These are phyloP conservation scores for Julus scanicus DNA, from an alignment of 2,888 invertebrate genomes.

Conservation along the genomic window DNA sequence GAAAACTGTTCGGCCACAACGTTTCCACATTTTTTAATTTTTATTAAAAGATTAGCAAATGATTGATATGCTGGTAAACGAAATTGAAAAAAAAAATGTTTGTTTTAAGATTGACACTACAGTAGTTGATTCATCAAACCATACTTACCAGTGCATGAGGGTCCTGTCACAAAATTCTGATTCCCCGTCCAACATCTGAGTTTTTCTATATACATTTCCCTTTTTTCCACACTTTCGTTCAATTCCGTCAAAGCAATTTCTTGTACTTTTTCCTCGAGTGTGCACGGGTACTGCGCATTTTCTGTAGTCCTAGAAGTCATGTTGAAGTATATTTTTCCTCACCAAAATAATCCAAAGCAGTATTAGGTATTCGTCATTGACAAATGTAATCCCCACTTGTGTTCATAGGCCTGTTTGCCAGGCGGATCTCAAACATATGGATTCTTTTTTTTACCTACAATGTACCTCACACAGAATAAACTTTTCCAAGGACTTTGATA, in stretches of 20 bases:
- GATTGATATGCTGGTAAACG: no score
- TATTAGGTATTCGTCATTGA: not conserved
- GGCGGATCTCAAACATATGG: not conserved
- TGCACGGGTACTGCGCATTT: constrained; percentile 46
- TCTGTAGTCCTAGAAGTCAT: not conserved
- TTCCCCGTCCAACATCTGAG: constrained; percentile 72
- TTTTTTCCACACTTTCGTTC: constrained; percentile 70
- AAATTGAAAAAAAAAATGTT: no score
- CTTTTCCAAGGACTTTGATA: no score
- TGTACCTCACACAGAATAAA: not conserved
- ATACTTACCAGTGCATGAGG: not conserved
- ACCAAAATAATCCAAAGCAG: not conserved
- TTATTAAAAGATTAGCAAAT: no score
- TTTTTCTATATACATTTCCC: constrained; percentile 69
- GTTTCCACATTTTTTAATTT: no score
- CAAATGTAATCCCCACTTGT: not conserved
- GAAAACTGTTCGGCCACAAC: no score
- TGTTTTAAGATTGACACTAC: no score
- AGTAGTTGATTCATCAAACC: no score
- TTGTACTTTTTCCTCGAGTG: constrained; percentile 66
- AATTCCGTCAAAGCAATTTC: constrained; percentile 70
- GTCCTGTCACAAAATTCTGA: constrained; percentile 63
- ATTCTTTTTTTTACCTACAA: not conserved
- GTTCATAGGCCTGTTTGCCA: not conserved
- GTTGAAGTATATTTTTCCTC: not conserved